A percentile compares a stretch with the other conserved stretches of the same genome.
phyloP scores from a whole-genome alignment of 1,140 invertebrate species.

The Triops longicaudatus region DNA sequence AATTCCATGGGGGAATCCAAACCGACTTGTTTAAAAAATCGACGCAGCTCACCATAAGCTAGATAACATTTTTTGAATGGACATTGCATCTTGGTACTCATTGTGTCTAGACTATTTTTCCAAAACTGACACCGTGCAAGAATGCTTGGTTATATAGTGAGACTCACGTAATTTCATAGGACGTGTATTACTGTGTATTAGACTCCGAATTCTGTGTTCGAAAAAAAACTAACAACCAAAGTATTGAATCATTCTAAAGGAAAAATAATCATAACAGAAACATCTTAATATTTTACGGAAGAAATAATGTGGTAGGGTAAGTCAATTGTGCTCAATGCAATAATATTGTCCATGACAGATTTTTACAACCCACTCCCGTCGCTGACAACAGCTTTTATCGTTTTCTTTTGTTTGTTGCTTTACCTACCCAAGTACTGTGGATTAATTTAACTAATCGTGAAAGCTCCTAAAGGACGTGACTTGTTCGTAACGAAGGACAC shows the following conservation, averaged over 20 bases:
- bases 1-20: slow-evolving; percentile 18
- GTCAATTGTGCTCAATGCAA: slow-evolving; percentile 1
- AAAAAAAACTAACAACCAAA: too few relatives aligned
- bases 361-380: background rate
- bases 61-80: background rate
- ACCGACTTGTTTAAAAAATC: slow-evolving; percentile 23
- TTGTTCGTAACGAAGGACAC: background rate
- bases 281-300: too few relatives aligned
- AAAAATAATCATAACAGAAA: too few relatives aligned
- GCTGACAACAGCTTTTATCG: background rate
- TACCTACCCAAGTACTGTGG: background rate
- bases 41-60: slow-evolving; percentile 18
- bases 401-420: background rate
- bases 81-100: background rate
- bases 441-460: slow-evolving; percentile 4
- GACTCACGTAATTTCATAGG: too few relatives aligned
- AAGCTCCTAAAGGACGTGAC: background rate
- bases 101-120: too few relatives aligned
- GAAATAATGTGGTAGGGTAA: background rate
- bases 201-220: too few relatives aligned
- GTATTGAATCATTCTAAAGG: too few relatives aligned
- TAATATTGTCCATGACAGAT: background rate
- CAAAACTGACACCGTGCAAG: too few relatives aligned
- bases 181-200: too few relatives aligned
- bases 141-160: too few relatives aligned